Base-by-base conservation (phyloP, 2,797 vertebrate species). In the Lagocephalus sceleratus region DNA sequence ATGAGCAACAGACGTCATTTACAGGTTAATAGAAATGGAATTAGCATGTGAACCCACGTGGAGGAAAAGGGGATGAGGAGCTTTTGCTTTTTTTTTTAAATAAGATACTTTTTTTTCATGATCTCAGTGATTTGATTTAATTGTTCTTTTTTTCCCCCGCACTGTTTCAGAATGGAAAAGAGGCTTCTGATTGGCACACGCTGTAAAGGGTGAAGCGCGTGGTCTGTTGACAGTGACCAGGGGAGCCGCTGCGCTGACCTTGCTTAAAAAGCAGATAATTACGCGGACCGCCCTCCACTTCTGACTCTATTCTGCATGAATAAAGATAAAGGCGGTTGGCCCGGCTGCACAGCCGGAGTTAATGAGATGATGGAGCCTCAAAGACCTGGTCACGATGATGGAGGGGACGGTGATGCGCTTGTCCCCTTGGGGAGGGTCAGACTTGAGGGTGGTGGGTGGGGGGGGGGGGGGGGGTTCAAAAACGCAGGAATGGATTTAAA, bases 181-280 rank as follows among this genome's bases (percentile, higher is more conserved):
- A 64, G 48, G 74, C 21, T 60, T 87, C 85, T 90, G 88, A 90
- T 86, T 82, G 70, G 39, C 32, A 40, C 63, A 84, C 71, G 73
- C 82, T 85, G 84, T 75, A 35, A 66, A 75, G 84, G 84, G 84
- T 75, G 32, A 66, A 65, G 22, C 0, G 8, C 15, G 58, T 62
- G 29, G 75, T 19, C 5, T 47, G 53, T 55, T 60, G 26, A 71
- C 51, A 83, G 75, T 82, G 79, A 74, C 78, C 73, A 44, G 56
- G 47, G 56, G 47, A 59, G 73, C 73, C 57, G 26, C 54, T 23
- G 20, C 44, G 59, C 51, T 66, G 82, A 82, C 85, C 82, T 75
- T 65, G 43, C 61, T 82, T 76, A 56, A 87, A 81, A 75, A 74
- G 78, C 80, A 69, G 63, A 84, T 88, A 87, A 89, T 88, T 87